Conservation (phyloP, 2,797 vertebrate species). For the Phrynocephalus vlangalii region DNA sequence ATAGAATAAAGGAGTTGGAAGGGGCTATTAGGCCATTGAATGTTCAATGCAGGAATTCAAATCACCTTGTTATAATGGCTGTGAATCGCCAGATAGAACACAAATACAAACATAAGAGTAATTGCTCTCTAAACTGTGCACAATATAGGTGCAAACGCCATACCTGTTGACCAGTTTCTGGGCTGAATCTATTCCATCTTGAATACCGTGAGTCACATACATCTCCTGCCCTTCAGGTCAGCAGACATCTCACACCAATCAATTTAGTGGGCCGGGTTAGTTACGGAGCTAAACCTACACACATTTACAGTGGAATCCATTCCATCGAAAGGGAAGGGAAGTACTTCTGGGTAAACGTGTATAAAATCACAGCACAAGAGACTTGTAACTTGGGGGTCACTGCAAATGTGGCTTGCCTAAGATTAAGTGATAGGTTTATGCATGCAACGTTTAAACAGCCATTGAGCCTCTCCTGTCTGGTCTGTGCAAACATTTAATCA, state of each 20-base stretch:
- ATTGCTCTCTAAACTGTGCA: background rate
- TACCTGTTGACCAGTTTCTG: background rate
- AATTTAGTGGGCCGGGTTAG: background rate
- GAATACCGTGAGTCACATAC: background rate
- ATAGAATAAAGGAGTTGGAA: no score
- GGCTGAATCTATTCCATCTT: background rate
- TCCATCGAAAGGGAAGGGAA: background rate
- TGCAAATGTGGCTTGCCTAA: background rate
- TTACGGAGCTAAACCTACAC: background rate
- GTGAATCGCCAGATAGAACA: background rate
- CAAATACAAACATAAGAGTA: background rate
- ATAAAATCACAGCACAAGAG: no score
- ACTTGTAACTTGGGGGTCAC: no score
- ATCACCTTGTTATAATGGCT: background rate
- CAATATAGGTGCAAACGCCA: background rate
- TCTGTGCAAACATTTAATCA: conserved; percentile 14
- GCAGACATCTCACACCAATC: background rate
- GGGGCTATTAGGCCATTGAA: no score
- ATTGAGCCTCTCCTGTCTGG: background rate
- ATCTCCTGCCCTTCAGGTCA: no score
- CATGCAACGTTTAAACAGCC: conserved; percentile 35
- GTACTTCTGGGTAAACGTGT: no score
- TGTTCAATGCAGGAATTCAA: no score
- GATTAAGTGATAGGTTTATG: background rate
- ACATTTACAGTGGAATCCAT: no score